Evolutionary conservation across 2,888 invertebrate species (phyloP).

Genomic region (Ctenicera cuprea): DNA sequence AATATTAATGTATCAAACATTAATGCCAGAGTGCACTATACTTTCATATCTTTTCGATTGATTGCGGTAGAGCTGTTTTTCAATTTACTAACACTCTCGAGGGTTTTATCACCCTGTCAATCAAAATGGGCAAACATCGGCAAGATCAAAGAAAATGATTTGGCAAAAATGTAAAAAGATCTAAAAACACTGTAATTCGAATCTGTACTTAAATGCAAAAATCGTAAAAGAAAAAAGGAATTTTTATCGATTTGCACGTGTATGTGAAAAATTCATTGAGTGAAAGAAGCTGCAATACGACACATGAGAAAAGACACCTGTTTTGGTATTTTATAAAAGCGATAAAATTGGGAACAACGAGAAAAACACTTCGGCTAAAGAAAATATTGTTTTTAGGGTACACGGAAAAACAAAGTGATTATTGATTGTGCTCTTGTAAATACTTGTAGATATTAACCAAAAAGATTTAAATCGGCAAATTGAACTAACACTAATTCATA

Average conservation of each 20-base stretch:
- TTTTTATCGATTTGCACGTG: background rate
- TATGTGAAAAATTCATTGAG: background rate
- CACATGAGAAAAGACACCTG: constrained; percentile 22
- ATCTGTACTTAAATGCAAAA: too few species aligned
- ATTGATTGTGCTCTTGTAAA: background rate
- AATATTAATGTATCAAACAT: background rate
- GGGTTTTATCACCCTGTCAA: constrained; percentile 41
- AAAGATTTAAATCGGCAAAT: constrained; percentile 51
- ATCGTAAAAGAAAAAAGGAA: too few species aligned
- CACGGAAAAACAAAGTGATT: constrained; percentile 5
- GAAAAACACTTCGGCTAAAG: constrained; percentile 9
- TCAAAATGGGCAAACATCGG: constrained; percentile 36
- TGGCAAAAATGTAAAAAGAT: constrained; percentile 2
- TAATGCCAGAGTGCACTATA: background rate
- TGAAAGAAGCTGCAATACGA: background rate
- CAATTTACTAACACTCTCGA: constrained; percentile 32
- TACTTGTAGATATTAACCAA: background rate
- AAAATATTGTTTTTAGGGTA: constrained; percentile 19
- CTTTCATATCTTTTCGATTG: constrained; percentile 15
- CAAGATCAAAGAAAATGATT: constrained; percentile 10
- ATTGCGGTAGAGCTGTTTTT: constrained; percentile 36
- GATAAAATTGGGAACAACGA: background rate
- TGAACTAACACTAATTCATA: constrained; percentile 79
- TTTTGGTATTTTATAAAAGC: background rate
- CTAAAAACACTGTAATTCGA: background rate